Evolutionary conservation across 2,888 invertebrate genomes (phyloP).

Genomic region (Agrochola macilenta): DNA sequence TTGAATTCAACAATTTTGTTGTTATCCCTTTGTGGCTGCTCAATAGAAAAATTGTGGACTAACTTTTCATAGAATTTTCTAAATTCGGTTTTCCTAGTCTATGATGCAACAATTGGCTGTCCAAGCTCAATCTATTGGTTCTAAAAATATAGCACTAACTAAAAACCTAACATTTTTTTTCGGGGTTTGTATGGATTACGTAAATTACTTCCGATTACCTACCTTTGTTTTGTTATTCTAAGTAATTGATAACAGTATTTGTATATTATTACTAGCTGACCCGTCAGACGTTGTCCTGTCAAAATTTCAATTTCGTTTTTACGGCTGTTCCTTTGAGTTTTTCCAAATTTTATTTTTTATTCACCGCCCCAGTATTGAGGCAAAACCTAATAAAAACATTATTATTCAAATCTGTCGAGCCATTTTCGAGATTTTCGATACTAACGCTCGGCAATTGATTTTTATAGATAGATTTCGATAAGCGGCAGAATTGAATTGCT

Average conservation of each 20-base stretch:
- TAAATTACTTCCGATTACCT: background rate
- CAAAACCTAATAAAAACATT: too few species aligned
- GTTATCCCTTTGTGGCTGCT: constrained; percentile 10
- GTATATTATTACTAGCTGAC: background rate
- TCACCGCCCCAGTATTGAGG: too few species aligned
- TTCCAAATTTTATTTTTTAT: too few species aligned
- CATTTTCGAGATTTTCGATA: too few species aligned
- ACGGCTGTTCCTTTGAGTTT: too few species aligned
- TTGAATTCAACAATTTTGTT: constrained; percentile 32
- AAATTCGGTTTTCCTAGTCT: background rate
- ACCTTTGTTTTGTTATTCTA: background rate
- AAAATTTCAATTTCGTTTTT: too few species aligned
- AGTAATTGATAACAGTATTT: background rate
- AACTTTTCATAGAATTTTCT: background rate
- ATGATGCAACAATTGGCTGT: background rate
- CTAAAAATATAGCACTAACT: background rate
- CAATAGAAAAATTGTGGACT: background rate
- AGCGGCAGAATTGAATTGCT: background rate
- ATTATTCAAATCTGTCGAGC: too few species aligned
- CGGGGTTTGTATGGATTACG: background rate
- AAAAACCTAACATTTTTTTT: background rate
- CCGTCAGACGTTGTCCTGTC: too few species aligned
- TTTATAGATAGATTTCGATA: background rate
- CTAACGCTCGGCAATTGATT: too few species aligned
- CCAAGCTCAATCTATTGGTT: background rate